Evolutionary conservation across 2,113 vertebrate genomes (phyloP).

Genomic region (Triplophysa rosa): DNA sequence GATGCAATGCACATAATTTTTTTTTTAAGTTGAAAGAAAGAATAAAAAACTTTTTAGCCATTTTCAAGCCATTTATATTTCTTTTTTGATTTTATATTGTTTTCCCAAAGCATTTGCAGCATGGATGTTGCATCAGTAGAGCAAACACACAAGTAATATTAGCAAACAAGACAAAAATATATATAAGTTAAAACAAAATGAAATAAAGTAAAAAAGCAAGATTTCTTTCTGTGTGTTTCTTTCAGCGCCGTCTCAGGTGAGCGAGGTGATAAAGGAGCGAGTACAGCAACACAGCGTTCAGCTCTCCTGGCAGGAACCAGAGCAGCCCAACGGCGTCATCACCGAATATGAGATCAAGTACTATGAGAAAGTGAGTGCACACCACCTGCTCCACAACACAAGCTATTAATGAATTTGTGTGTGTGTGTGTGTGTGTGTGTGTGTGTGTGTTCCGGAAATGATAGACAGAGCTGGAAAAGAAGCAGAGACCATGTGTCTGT

Average conservation of each 20-base stretch:
- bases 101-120: no score
- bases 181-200: not conserved
- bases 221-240: slow-evolving; percentile 68
- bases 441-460: slow-evolving; percentile 11
- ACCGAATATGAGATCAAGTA: slow-evolving; percentile 99
- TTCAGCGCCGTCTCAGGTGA: slow-evolving; percentile 96
- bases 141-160: no score
- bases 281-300: slow-evolving; percentile 92
- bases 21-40: no score
- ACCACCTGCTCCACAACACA: not conserved
- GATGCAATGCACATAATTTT: no score
- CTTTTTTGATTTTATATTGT: no score
- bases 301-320: slow-evolving; percentile 98
- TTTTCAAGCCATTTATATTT: no score
- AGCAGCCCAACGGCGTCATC: slow-evolving; percentile 98
- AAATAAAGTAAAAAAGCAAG: not conserved
- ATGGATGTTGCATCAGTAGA: no score
- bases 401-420: slow-evolving; percentile 26
- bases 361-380: slow-evolving; percentile 94
- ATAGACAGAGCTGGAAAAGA: slow-evolving; percentile 11
- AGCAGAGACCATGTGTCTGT: slow-evolving; percentile 19
- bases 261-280: slow-evolving; percentile 92
- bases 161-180: not conserved
- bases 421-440: slow-evolving; percentile 18
- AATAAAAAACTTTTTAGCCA: no score